Evolutionary conservation across 2,113 vertebrate species (phyloP), one percentile per base, ranked within the genome.

Genomic region (Petromus typicus): DNA sequence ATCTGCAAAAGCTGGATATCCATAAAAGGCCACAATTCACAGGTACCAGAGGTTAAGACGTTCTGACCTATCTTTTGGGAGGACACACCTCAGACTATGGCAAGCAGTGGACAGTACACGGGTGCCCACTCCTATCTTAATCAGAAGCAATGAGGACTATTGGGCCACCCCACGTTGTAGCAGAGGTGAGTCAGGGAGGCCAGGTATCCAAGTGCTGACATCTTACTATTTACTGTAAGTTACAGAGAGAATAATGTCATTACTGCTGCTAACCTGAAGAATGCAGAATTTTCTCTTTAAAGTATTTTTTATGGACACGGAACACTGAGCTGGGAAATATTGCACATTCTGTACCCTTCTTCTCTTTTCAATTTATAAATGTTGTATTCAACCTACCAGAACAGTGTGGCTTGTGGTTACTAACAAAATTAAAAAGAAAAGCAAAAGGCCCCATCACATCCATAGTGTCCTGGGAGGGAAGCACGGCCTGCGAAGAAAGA

Each of bases 401-500:
- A 91, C 91, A 80, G 45, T 61, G 96, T 95, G 93, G 87, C 91
- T 79, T 95, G 14, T 1, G 37, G 90, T 82, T 94, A 83, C 96
- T 95, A 97, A 97, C 86, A 95, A 94, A 95, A 98, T 98, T 86
- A 94, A 97, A 95, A 97, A 51, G 79, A 79, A 98, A 96, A 97
- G 79, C 81, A 83, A 89, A 94, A 94, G 97, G 64, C 48, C 89
- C 86, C 0, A 0, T 92, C 95, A 95, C 23, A 63, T 48, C 23
- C 90, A 86, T 0, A 0, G 90, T 96, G 96, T 97, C 93, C 86
- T 30, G 78, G 48, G 96, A 97, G 96, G 37, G 96, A 97, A 96
- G 92, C 96, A 95, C 96, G 86, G 95, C 97, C 97, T 97, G 88
- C 96, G 98, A n/a, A n/a, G n/a, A n/a, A n/a, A n/a, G 97, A 97